Evolutionary conservation across 2,888 invertebrate species (phyloP), one percentile per base, ranked within the genome.

Genomic region (Rhagonycha lutea): DNA sequence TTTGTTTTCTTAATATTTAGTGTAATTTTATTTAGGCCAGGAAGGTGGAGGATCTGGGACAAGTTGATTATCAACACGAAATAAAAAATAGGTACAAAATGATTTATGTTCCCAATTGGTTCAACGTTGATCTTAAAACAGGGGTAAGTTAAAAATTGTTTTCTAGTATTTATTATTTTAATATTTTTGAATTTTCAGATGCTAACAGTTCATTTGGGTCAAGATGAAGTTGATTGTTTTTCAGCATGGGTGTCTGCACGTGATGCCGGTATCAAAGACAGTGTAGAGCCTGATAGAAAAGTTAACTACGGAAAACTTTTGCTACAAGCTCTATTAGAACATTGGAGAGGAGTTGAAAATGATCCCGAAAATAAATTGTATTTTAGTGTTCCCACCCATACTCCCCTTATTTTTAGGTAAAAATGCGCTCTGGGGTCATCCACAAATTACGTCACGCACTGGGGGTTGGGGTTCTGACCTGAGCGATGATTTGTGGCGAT

Each of bases 101-200:
- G 91, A 94, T 99, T 70, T 98, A 95, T 87, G 98, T 99, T 83
- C 99, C 99, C 28, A 98, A 96, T 89, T 99, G 99, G 99, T 99
- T 99, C 87, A 96, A 96, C 81, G 98, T 99, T 65, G 99, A 99
- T 89, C 92, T 99, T 68, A 99, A 99, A 90, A 99, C 98, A 76
- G 99, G 99, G 79, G 96, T 96, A 89, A 87, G 92, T 88, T 76
- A 32, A 65, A 18, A 60, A 8, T 3, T n/a, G 11, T 12, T 12
- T 0, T 8, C 10, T 29, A 3, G 9, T 29, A 14, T 26, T 24
- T 3, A 23, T 12, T 23, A 8, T 69, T 23, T 12, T 69, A 11
- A 14, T 18, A n/a, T n/a, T 7, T 5, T 47, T 47, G 14, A 70
- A 73, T 80, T 79, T 83, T 70, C 80, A 96, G 95, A 96, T 99